Evolutionary conservation across 2,888 invertebrate species (phyloP).

Genomic region (Pogonocherus hispidulus): DNA sequence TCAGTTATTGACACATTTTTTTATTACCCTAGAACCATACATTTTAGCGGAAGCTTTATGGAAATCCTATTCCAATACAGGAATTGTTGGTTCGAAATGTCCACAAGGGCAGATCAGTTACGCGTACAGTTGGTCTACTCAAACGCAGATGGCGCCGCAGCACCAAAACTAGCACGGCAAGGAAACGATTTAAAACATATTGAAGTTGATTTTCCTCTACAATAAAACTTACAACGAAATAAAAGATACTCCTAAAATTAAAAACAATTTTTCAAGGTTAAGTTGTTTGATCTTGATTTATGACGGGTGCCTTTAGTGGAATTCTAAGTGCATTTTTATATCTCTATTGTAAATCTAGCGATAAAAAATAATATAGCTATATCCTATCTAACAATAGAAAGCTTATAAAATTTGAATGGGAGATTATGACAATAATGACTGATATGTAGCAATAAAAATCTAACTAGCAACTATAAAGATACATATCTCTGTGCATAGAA

Average conservation of each 20-base stretch:
- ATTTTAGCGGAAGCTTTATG: not conserved
- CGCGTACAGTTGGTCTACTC: not conserved
- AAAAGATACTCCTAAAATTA: not conserved
- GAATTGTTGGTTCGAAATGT: not conserved
- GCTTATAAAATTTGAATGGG: constrained; percentile 15
- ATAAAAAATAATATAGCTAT: constrained; percentile 27
- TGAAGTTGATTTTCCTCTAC: too few relatives aligned
- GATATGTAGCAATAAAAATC: constrained; percentile 10
- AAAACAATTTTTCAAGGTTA: not conserved
- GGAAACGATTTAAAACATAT: not conserved
- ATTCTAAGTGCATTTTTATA: constrained; percentile 29
- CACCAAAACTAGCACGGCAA: not conserved
- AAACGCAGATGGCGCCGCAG: constrained; percentile 1
- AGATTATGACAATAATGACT: constrained; percentile 5
- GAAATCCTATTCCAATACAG: not conserved
- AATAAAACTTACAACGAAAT: too few relatives aligned
- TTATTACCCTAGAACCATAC: too few relatives aligned
- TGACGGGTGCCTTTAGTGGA: not conserved
- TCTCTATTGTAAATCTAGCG: constrained; percentile 27
- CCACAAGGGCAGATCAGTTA: not conserved
- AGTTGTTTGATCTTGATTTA: constrained; percentile 18
- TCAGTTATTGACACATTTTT: too few relatives aligned
- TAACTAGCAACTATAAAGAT: constrained; percentile 7
- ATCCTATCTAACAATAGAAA: constrained; percentile 29
- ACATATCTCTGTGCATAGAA: not conserved